A percentile compares a stretch with the other conserved stretches of the same genome.
Evolutionary conservation across 2,888 invertebrate species (phyloP).

Genomic region (Reticulitermes lucifugus): DNA sequence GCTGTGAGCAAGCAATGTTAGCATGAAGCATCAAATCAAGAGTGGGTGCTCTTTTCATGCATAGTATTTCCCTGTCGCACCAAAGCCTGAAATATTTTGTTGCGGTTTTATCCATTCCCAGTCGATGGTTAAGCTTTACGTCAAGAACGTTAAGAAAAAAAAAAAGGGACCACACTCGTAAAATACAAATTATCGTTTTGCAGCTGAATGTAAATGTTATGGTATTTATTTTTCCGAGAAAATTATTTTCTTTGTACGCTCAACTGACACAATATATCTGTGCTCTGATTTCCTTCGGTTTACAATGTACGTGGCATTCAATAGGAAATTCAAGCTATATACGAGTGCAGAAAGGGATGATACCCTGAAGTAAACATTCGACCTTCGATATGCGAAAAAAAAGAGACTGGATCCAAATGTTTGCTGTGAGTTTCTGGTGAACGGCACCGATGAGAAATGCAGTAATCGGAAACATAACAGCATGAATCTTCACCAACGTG

Average conservation of each 20-base stretch:
- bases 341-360: no score
- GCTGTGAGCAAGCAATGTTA: not conserved
- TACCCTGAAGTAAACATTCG: no score
- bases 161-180: not conserved
- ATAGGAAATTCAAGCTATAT: no score
- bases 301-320: no score
- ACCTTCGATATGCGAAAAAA: no score
- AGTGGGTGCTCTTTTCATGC: not conserved
- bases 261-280: not conserved
- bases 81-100: not conserved
- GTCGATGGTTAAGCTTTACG: not conserved
- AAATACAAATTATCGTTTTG: not conserved
- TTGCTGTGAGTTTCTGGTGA: no score
- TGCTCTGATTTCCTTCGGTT: no score
- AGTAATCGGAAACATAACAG: no score
- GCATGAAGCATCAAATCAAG: not conserved
- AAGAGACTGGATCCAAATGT: no score
- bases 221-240: not conserved
- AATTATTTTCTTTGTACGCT: not conserved
- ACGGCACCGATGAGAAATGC: no score
- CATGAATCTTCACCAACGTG: no score
- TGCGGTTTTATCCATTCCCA: not conserved
- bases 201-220: not conserved
- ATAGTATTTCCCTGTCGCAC: not conserved
- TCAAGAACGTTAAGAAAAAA: not conserved